Base-by-base conservation (phyloP, 2,797 vertebrate genomes). In the Streptopelia turtur region DNA sequence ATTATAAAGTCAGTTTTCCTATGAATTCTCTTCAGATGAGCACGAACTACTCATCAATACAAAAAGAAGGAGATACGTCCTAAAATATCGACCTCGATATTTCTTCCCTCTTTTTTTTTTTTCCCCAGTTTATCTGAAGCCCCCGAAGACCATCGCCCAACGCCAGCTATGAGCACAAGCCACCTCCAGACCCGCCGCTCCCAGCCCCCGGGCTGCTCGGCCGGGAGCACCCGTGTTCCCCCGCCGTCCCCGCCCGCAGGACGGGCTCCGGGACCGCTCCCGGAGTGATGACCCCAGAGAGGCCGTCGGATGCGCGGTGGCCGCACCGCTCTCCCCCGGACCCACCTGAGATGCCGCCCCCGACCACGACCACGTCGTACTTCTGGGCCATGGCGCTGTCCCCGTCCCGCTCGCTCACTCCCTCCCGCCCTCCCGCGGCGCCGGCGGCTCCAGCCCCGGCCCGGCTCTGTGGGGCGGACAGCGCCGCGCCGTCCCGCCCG, bases 311-410 rank as follows among this genome's bases (percentile, higher is more conserved):
- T 9, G 15, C 21, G 52, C 28, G 25, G 30, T 11, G 33, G 3
- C 31, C 13, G 9, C 33, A 4, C 56, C 39, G 6, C 2, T 5
- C n/a, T 15, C 30, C 4, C 24, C 31, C 18, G 1, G 8, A 71
- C 94, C 53, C 69, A 95, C 95, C 95, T 86, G 95, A 96, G 83
- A 96, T 95, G 53, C 95, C 95, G n/a, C 27, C 95, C 30, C 95
- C 95, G 65, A 95, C 37, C 72, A 95, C 95, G 14, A 95, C 33
- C 81, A 96, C 95, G 20, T 96, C 95, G 87, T n/a, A 94, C 27
- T 5, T 77, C 87, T 88, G 33, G 11, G 64, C 77, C 94, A 94
- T 86, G 87, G 4, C 41, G 35, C 63, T 63, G 49, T 25, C 43
- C 15, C 21, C 21, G 15, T 16, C 30, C 13, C 9, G 14, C 6